phyloP scores from a whole-genome alignment of 2,797 vertebrate genomes.

The Sparidentex hasta region DNA sequence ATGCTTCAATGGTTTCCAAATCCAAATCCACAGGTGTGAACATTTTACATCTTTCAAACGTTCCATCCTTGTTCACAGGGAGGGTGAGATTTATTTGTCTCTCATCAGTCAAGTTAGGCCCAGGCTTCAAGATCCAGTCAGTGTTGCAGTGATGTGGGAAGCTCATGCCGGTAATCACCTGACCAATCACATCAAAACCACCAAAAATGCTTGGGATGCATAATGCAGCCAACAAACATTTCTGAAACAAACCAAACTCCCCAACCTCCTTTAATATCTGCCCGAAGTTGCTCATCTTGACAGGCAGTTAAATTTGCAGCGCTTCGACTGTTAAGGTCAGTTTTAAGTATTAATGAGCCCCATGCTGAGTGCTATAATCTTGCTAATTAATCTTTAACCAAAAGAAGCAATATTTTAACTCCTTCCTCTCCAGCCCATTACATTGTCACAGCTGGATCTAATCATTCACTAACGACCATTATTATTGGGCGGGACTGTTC shows the following conservation, averaged over 20 bases:
- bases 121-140: constrained; percentile 85
- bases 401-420: too few species aligned
- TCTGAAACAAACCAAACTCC: constrained; percentile 90
- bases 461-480: too few species aligned
- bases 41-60: constrained; percentile 2
- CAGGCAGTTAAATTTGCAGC: not conserved
- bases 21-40: constrained; percentile 12
- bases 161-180: constrained; percentile 83
- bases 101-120: constrained; percentile 84
- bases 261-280: constrained; percentile 82
- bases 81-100: constrained; percentile 86
- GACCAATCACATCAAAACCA: constrained; percentile 86
- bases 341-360: too few species aligned
- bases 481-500: too few species aligned
- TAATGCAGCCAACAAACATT: constrained; percentile 80
- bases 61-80: constrained; percentile 75
- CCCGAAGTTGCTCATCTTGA: not conserved
- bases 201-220: constrained; percentile 76
- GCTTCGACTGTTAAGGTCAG: too few species aligned
- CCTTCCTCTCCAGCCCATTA: too few species aligned
- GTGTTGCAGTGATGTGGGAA: constrained; percentile 88
- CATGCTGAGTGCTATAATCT: too few species aligned
- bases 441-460: too few species aligned
- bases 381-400: too few species aligned
- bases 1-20: not conserved